Evolutionary conservation across 1,140 invertebrate genomes (phyloP), one percentile per base, ranked within the genome.

Genomic region (Chrysoperla carnea): DNA sequence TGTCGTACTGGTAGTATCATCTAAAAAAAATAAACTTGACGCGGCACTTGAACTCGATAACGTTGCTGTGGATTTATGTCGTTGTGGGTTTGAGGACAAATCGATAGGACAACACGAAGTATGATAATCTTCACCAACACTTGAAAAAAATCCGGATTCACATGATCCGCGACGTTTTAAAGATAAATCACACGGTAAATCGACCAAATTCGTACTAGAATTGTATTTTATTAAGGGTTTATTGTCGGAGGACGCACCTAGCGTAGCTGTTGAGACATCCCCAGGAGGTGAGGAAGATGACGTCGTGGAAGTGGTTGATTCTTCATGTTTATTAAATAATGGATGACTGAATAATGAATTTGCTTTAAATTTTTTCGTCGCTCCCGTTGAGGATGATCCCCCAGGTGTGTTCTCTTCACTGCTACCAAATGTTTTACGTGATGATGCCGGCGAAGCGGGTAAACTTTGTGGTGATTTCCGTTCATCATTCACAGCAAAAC

Each of bases 101-200:
- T 7, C 6, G 11, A 42, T 14, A 36, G 13, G n/a, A 8, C n/a
- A 9, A 42, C 33, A 36, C n/a, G 40, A n/a, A 33, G 31, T 33
- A 33, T 41, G 40, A 31, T 41, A 68, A 52, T 83, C 80, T 54
- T 83, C 79, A 50, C 81, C 79, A 33, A 82, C 77, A 50, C 81
- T 84, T 23, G 83, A 87, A 65, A 84, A 90, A 52, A 89, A 88
- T 1, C 86, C 86, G 28, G 81, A 85, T 58, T 90, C 86, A 52
- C 84, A 87, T 7, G 84, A 88, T n/a, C 83, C 84, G 29, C 84
- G 67, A 8, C 84, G 66, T 37, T 72, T 66, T 2, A 76, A 57
- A 28, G 45, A 42, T 6, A 48, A 46, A 7, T 50, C 44, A 11
- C 48, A 49, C n/a, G 42, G 39, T 17, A 56, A 45, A 37, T 61